phyloP scores from a whole-genome alignment of 1,140 invertebrate genomes.

The Onthophagus taurus region DNA sequence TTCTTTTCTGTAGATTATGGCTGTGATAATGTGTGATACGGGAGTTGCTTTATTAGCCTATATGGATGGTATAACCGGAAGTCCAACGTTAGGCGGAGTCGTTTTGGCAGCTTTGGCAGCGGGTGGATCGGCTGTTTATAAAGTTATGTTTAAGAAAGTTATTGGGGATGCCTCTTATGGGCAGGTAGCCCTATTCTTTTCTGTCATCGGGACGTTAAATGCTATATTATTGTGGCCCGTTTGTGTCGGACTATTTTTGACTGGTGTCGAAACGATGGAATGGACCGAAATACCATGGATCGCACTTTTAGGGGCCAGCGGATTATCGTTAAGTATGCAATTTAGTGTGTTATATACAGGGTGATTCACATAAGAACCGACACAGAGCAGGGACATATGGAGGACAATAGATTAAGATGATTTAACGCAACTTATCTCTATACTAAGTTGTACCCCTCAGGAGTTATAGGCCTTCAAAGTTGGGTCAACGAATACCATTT shows the following conservation, averaged over 20 bases:
- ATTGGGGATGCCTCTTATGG: constrained; percentile 83
- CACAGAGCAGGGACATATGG: too few relatives aligned
- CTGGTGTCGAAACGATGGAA: constrained; percentile 68
- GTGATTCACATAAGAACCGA: background rate
- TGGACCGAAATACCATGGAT: constrained; percentile 74
- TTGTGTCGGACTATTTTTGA: constrained; percentile 72
- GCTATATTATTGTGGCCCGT: constrained; percentile 79
- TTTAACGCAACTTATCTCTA: too few relatives aligned
- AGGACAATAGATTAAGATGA: too few relatives aligned
- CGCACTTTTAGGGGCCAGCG: constrained; percentile 63
- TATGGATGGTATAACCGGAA: constrained; percentile 89
- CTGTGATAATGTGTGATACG: constrained; percentile 88
- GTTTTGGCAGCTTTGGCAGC: constrained; percentile 82
- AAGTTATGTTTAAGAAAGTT: constrained; percentile 84
- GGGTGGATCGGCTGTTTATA: constrained; percentile 84
- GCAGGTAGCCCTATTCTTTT: constrained; percentile 80
- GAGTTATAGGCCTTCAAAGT: too few relatives aligned
- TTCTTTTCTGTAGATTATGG: constrained; percentile 69
- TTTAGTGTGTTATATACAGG: background rate
- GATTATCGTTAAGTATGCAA: constrained; percentile 59
- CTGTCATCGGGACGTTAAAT: constrained; percentile 74
- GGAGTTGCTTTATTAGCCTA: constrained; percentile 89
- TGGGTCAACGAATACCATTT: too few relatives aligned
- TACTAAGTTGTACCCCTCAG: too few relatives aligned
- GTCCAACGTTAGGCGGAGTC: constrained; percentile 80